Evolutionary conservation across 2,113 vertebrate species (phyloP).

Genomic region (Copsychus sechellarum): DNA sequence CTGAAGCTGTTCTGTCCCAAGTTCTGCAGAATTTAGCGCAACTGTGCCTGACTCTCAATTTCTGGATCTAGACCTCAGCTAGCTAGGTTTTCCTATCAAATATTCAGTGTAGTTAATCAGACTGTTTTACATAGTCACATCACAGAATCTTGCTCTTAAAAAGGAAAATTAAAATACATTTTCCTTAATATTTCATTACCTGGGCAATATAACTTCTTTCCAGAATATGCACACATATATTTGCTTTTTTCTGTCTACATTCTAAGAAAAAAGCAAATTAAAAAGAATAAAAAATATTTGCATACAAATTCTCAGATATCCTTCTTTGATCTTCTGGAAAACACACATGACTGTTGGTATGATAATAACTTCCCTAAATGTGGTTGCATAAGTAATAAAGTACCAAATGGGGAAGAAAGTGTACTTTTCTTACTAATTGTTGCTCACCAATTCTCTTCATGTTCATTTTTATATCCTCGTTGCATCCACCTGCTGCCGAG

Average conservation of each 20-base stretch:
- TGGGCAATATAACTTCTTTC: not conserved
- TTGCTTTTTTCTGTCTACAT: not conserved
- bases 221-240: not conserved
- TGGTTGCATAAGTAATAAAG: not conserved
- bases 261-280: not conserved
- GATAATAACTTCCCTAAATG: not conserved
- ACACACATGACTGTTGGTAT: not conserved
- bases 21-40: not conserved
- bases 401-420: not conserved
- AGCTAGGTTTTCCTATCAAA: not conserved
- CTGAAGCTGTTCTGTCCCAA: not conserved
- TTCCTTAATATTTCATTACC: not conserved
- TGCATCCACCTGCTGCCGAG: constrained; percentile 4
- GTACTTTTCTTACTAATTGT: constrained; percentile 21
- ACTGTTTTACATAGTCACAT: not conserved
- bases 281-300: not conserved
- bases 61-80: not conserved
- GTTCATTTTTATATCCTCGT: constrained; percentile 3
- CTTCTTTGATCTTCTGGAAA: not conserved
- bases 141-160: not conserved
- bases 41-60: not conserved
- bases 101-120: not conserved
- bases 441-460: constrained; percentile 42
- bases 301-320: not conserved
- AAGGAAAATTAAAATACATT: not conserved